phyloP scores from a whole-genome alignment of 2,113 vertebrate species.

The Scortum barcoo region DNA sequence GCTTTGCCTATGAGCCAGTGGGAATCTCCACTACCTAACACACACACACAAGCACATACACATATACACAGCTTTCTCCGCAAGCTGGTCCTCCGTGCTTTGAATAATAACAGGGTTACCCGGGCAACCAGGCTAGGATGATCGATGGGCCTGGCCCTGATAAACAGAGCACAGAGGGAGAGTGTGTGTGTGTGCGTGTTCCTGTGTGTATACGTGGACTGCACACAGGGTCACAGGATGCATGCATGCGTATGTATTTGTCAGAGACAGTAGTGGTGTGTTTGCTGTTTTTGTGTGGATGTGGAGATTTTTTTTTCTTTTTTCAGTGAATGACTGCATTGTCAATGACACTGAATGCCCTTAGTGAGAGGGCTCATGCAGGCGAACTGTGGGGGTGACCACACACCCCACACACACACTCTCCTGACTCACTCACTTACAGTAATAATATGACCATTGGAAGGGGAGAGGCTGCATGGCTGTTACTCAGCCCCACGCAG shows the following conservation, averaged over 20 bases:
- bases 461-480: constrained; percentile 27
- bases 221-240: neutral
- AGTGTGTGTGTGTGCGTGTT: constrained; percentile 7
- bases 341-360: constrained; percentile 48
- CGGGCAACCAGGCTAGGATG: constrained; percentile 78
- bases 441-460: constrained; percentile 48
- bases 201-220: neutral
- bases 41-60: constrained; percentile 22
- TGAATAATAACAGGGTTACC: constrained; percentile 84
- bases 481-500: constrained; percentile 53
- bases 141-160: constrained; percentile 76
- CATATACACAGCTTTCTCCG: constrained; percentile 53
- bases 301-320: neutral
- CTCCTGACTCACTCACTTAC: constrained; percentile 59
- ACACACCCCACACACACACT: constrained; percentile 36
- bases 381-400: constrained; percentile 29
- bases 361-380: constrained; percentile 40
- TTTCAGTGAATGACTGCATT: constrained; percentile 16
- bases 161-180: constrained; percentile 73
- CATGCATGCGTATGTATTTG: neutral
- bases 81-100: constrained; percentile 76
- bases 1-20: constrained; percentile 64
- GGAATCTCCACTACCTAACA: constrained; percentile 67
- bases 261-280: neutral
- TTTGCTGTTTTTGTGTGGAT: constrained; percentile 9